Base-by-base conservation (phyloP, 2,113 vertebrate genomes). In the Sakesphorus luctuosus region DNA sequence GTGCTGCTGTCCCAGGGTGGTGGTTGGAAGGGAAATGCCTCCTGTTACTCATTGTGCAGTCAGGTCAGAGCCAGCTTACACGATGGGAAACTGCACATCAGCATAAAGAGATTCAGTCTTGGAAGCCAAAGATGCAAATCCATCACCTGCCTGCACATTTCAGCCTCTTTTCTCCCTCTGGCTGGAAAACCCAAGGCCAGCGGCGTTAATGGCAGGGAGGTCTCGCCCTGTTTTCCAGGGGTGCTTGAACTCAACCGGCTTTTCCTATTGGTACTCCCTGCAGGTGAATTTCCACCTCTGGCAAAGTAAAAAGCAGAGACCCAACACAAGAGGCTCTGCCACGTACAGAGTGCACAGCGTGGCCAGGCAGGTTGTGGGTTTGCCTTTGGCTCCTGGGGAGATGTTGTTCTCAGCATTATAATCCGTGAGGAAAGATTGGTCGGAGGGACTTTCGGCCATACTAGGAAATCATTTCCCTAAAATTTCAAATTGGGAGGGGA, bases 21-120 rank as follows among this genome's bases (percentile, higher is more conserved):
- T 92, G 79, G 75, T 77, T 96, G 65, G 88, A 80, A 87, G 74
- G 93, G 91, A 91, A 91, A 35, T 73, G 81, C 84, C 81, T 91
- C 66, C 53, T 71, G 80, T 94, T 89, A 67, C 66, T 95, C 89
- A 87, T 75, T 94, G 84, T 90, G 59, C 63, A 75, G 29, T 73
- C 69, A 58, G 71, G 68, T 77, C 86, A 8, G 14, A 85, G 92
- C 67, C 92, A 93, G 72, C 23, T 53, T 83, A 50, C 53, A 69
- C 61, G 53, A 53, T 77, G 75, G 46, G 87, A 89, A 89, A 69
- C 63, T 76, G 69, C 66, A 38, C 18, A 67, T 75, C 59, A 89
- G 49, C 53, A 29, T 61, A 66, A 71, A 82, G 81, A 53, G 77
- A 43, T 74, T 28, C 20, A 69, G 44, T 77, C n/a, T 65, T 72